These are phyloP conservation scores for Montifringilla adamsi DNA, from an alignment of 2,113 vertebrate species.

Conservation along the genomic window DNA sequence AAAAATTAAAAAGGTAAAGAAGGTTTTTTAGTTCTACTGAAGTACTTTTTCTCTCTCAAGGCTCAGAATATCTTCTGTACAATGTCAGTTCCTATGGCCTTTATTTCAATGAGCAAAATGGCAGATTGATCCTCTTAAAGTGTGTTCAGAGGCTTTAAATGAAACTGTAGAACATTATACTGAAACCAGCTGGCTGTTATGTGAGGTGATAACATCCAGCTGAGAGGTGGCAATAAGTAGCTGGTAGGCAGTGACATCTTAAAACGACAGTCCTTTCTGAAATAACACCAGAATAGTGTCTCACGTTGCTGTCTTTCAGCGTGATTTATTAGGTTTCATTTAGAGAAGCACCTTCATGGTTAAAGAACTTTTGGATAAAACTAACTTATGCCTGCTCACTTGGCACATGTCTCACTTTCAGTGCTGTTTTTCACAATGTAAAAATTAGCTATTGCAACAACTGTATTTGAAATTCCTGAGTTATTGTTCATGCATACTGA, in stretches of 20 bases:
- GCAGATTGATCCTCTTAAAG: not conserved
- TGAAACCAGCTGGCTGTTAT: not conserved
- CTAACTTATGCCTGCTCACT: not conserved
- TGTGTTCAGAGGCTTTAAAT: not conserved
- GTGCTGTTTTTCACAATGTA: not conserved
- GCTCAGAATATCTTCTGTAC: not conserved
- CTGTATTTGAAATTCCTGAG: not conserved
- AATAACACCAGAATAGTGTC: not conserved
- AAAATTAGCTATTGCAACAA: not conserved
- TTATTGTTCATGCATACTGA: not conserved
- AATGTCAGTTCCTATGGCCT: not conserved
- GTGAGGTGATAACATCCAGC: not conserved
- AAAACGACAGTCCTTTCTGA: not conserved
- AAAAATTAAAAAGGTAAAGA: not conserved
- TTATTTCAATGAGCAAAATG: not conserved
- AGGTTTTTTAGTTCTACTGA: not conserved
- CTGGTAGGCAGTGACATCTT: not conserved
- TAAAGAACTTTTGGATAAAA: not conserved
- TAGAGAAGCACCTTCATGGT: not conserved
- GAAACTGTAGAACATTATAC: not conserved
- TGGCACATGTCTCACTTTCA: fast-evolving
- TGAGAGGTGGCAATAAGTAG: not conserved
- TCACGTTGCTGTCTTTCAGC: not conserved
- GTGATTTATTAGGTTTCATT: not conserved
- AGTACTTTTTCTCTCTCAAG: not conserved